Evolutionary conservation across 2,797 vertebrate species (phyloP), one percentile per base, ranked within the genome.

Genomic region (Clamator glandarius): DNA sequence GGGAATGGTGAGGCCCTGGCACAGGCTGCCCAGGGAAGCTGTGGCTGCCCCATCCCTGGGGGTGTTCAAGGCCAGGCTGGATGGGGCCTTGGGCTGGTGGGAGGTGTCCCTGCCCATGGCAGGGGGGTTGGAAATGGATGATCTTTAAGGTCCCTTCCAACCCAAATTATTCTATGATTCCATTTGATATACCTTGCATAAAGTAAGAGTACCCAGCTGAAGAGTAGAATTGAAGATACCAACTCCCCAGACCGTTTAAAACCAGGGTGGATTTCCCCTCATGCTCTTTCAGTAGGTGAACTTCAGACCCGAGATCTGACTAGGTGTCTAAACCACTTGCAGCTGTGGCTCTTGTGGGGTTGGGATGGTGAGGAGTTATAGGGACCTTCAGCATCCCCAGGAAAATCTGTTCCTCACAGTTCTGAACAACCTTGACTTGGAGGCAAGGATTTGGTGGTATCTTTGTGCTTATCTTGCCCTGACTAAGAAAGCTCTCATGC

Each of bases 351-450:
- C 12, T 9, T 6, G 2, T 9, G 36, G 28, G 29, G 19, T 6
- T 50, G 10, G 9, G 59, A 1, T 11, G 3, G 5, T 36, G 28
- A 35, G 8, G 25, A 24, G 1, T 33, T 8, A 0, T 6, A n/a
- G 41, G 19, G 2, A 26, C 36, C 46, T 48, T 23, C 29, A 10
- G 6, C 17, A 24, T 41, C 21, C n/a, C 50, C 3, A 35, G 16
- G 5, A 25, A 2, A 46, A 8, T 26, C 17, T 16, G 23, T 4
- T 17, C 5, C 0, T 58, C 18, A 1, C 0, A 8, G 54, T 9
- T 29, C 35, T 28, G 42, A 46, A 23, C 42, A 62, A 2, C 39
- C 17, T 13, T 13, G 77, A 12, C 42, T 50, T 42, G 24, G 50
- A 67, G 52, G 12, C 6, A 19, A 55, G n/a, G 39, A 21, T n/a